Base-by-base conservation (phyloP, 2,888 invertebrate species). In the Poecilus cupreus region DNA sequence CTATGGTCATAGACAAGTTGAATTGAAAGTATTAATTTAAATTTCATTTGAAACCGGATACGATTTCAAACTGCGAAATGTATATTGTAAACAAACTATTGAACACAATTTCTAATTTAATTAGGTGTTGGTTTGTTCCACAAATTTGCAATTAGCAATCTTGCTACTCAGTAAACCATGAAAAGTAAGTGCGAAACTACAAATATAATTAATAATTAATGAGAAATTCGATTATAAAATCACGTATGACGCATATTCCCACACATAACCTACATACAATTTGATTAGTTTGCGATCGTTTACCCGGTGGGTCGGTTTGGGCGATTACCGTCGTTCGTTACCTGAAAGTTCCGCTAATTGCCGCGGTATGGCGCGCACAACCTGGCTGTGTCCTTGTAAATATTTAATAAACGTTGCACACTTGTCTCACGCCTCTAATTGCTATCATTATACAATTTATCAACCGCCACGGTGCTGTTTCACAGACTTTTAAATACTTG, bases 361-460 rank as follows among this genome's bases (percentile, higher is more conserved):
- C 64, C 13, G 16, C 16, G 10, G 26, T 37, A 68, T 26, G 24
- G 22, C 43, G 60, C 78, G 22, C 26, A 13, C 16, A 22, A 16
- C 57, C 10, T 26, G n/a, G 8, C 13, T 10, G 24, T 76, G 76
- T 76, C 76, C 57, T 75, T 76, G 76, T 76, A 76, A 37, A 57
- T 76, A 76, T 76, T 76, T 76, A 57, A 76, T 76, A 76, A 57
- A 76, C 18, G 16, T 22, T 57, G 57, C 76, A 76, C 54, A 79
- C 68, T 68, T 79, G 68, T 79, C 68, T 68, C 79, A 37, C 79
- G 79, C 64, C 79, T 79, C 68, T 79, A 70, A 79, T 79, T 79
- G 79, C 70, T 70, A 79, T 79, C 79, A 79, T 79, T 79, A 79
- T 70, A 24, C 68, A 79, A 79, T 79, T 78, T 68, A 79, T 79